Evolutionary conservation across 2,888 invertebrate species (phyloP).

Genomic region (Coremacera marginata): DNA sequence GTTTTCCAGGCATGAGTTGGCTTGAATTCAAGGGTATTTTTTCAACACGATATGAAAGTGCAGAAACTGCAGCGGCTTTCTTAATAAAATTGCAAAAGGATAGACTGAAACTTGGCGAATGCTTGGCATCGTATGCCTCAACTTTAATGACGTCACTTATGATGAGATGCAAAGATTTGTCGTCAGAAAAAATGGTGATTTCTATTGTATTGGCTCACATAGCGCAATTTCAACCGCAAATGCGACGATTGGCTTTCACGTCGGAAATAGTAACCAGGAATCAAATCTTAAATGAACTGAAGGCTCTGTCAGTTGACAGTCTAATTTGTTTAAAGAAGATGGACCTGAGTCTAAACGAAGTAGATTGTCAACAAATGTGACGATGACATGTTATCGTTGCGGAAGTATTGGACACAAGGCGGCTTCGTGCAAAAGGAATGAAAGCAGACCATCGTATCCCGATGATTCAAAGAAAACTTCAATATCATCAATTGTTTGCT

Average conservation of each 20-base stretch:
- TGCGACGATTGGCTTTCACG: too few relatives aligned
- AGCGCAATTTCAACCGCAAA: too few relatives aligned
- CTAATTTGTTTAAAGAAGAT: not conserved
- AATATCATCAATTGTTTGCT: not conserved
- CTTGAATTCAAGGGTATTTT: not conserved
- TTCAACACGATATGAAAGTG: not conserved
- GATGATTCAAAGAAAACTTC: not conserved
- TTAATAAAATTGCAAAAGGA: conserved; percentile 3
- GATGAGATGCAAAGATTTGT: too few relatives aligned
- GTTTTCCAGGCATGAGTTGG: not conserved
- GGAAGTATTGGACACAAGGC: not conserved
- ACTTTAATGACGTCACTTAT: not conserved
- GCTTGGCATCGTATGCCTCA: not conserved
- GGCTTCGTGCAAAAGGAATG: not conserved
- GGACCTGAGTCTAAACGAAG: too few relatives aligned
- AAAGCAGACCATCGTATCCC: not conserved
- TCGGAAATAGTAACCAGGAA: too few relatives aligned
- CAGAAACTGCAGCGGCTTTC: not conserved
- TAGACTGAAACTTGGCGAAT: not conserved
- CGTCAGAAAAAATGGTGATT: not conserved
- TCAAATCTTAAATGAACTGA: too few relatives aligned
- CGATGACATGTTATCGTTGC: too few relatives aligned
- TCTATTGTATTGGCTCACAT: not conserved
- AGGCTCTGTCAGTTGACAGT: not conserved
- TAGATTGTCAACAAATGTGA: too few relatives aligned